phyloP scores from a whole-genome alignment of 2,113 vertebrate genomes.

The Etia nguti region DNA sequence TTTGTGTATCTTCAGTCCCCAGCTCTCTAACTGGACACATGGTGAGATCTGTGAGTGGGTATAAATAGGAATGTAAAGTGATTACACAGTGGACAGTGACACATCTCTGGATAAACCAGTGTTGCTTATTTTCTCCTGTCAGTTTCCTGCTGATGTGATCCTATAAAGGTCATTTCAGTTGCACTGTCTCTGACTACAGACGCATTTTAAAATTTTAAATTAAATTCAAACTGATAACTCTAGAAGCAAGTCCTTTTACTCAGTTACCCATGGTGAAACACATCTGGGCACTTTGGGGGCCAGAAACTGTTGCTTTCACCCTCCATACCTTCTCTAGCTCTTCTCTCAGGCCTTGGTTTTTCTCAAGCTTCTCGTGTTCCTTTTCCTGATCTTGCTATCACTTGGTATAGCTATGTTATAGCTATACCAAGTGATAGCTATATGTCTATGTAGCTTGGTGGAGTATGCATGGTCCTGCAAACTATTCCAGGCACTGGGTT shows the following conservation, averaged over 20 bases:
- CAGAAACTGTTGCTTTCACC: background rate
- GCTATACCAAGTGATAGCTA: too few species aligned
- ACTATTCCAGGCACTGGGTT: background rate
- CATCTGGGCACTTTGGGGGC: background rate
- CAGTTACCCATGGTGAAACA: background rate
- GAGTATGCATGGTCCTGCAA: background rate
- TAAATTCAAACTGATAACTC: background rate
- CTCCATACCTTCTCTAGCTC: background rate
- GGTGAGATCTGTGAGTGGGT: background rate
- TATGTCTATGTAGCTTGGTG: background rate
- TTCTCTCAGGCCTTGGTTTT: background rate
- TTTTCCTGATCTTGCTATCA: background rate
- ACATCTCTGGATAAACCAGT: background rate
- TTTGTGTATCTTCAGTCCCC: background rate
- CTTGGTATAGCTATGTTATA: background rate
- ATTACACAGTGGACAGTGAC: conserved; percentile 2
- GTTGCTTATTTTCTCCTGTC: background rate
- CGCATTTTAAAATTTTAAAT: background rate
- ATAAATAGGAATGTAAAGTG: conserved; percentile 51
- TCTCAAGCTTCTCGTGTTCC: background rate
- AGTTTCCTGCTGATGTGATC: background rate
- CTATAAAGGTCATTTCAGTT: background rate
- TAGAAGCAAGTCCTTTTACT: background rate
- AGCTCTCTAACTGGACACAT: background rate
- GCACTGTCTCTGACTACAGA: background rate